Evolutionary conservation across 2,797 vertebrate genomes (phyloP).

Genomic region (Gorsachius magnificus): DNA sequence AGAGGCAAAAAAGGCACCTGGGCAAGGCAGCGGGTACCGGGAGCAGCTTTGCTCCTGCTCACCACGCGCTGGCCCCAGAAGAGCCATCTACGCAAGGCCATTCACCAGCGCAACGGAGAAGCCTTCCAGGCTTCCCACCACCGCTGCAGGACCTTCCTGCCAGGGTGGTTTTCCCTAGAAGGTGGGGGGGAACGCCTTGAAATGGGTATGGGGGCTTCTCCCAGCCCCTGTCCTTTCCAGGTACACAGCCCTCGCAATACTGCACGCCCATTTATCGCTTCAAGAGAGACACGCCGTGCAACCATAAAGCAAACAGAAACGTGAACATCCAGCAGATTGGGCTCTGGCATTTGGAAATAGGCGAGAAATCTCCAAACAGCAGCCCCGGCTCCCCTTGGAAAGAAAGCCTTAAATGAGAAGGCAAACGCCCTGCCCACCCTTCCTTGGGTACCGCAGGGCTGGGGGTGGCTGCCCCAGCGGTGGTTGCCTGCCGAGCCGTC

Average conservation of each 20-base stretch:
- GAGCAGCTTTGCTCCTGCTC: not conserved
- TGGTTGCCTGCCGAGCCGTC: not conserved
- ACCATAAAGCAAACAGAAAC: fast-evolving
- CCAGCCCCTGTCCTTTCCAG: not conserved
- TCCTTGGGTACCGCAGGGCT: not conserved
- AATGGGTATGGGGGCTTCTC: not conserved
- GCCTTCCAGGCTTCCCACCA: not conserved
- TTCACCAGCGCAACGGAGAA: not conserved
- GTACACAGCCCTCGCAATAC: not conserved
- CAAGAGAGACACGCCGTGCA: not conserved
- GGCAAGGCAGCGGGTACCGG: not conserved
- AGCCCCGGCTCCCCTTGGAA: not conserved
- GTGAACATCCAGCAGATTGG: not conserved
- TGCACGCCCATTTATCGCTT: fast-evolving
- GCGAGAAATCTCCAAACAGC: not conserved
- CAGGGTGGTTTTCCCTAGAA: not conserved
- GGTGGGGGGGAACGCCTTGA: not conserved
- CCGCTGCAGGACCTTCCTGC: not conserved
- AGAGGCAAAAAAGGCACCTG: not conserved
- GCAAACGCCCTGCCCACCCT: not conserved
- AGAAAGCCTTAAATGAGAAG: not conserved
- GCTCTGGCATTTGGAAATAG: not conserved
- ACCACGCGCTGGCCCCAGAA: not conserved
- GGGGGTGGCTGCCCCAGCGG: not conserved
- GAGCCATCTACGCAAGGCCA: not conserved